Evolutionary conservation across 2,888 invertebrate species (phyloP).

Genomic region (Rhamnusium bicolor): DNA sequence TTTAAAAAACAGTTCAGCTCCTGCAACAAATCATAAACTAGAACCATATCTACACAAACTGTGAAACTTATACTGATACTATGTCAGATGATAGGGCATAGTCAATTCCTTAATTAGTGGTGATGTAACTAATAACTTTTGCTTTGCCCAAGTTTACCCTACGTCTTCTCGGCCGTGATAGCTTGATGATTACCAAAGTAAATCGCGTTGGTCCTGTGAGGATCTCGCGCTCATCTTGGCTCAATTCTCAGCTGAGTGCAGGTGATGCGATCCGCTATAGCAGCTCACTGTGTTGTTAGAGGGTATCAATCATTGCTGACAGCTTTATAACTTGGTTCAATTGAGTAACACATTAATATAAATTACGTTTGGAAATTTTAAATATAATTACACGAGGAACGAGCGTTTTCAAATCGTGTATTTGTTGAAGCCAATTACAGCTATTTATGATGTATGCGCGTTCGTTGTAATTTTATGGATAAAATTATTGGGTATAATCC

Average conservation of each 20-base stretch:
- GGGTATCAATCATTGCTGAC: slow-evolving; percentile 66
- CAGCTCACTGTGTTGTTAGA: slow-evolving; percentile 60
- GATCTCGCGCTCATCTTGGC: slow-evolving; percentile 30
- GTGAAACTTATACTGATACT: too few relatives aligned
- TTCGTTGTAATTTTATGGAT: slow-evolving; percentile 47
- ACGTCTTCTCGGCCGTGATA: slow-evolving; percentile 53
- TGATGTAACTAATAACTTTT: background rate
- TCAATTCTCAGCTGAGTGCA: slow-evolving; percentile 38
- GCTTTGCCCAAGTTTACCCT: slow-evolving; percentile 8
- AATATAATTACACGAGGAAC: slow-evolving; percentile 63
- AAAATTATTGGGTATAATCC: slow-evolving; percentile 49
- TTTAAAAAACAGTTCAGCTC: too few relatives aligned
- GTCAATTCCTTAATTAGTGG: background rate
- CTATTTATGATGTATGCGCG: slow-evolving; percentile 51
- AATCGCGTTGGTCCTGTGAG: slow-evolving; percentile 40
- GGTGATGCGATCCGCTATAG: slow-evolving; percentile 35
- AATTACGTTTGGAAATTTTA: slow-evolving; percentile 65
- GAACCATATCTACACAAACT: too few relatives aligned
- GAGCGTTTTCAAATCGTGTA: slow-evolving; percentile 59
- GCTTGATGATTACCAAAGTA: slow-evolving; percentile 61
- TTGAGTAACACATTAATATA: slow-evolving; percentile 65
- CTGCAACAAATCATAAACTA: too few relatives aligned
- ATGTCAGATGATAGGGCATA: background rate
- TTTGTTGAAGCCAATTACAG: slow-evolving; percentile 62
- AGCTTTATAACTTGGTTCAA: slow-evolving; percentile 66